Evolutionary conservation across 2,113 vertebrate species (phyloP), one percentile per base, ranked within the genome.

Genomic region (Bucco capensis): DNA sequence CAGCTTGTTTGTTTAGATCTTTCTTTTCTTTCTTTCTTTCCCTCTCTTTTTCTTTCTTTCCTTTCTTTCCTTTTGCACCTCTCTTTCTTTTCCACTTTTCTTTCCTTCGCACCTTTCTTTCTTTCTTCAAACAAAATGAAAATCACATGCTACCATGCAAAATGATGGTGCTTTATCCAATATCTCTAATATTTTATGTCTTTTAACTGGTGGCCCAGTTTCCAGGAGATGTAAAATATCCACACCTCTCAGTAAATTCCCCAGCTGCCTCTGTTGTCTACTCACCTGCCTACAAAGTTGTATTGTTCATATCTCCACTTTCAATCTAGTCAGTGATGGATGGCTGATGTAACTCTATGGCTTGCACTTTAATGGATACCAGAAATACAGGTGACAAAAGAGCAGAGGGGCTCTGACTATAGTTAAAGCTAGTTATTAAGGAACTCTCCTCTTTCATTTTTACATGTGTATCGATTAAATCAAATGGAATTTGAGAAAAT

Each of bases 1-100:
- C 33, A 12, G 5, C 10, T 33, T 82, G 8, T 31, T 60, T 4
- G 6, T 42, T 77, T 81, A n/a, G 21, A 16, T 51, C 10, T 54
- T 54, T 2, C 0, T 47, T 42, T 42, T 42, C 0, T 15, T 38
- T 16, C 22, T 35, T 30, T 69, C n/a, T n/a, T n/a, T n/a, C n/a
- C n/a, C n/a, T n/a, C n/a, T n/a, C n/a, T n/a, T n/a, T 75, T 83
- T 38, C 5, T 64, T 87, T 61, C 14, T 24, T 42, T n/a, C n/a
- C 46, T 42, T n/a, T n/a, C n/a, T n/a, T n/a, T n/a, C n/a, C n/a
- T n/a, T n/a, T n/a, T n/a, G n/a, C n/a, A n/a, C n/a, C n/a, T n/a
- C n/a, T n/a, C n/a, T n/a, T n/a, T n/a, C n/a, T n/a, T n/a, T n/a
- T n/a, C n/a, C n/a, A n/a, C n/a, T n/a, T n/a, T n/a, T n/a, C n/a